A percentile compares a stretch with the other conserved stretches of the same genome.
Evolutionary conservation across 2,113 vertebrate species (phyloP).

Genomic region (Tympanuchus pallidicinctus): DNA sequence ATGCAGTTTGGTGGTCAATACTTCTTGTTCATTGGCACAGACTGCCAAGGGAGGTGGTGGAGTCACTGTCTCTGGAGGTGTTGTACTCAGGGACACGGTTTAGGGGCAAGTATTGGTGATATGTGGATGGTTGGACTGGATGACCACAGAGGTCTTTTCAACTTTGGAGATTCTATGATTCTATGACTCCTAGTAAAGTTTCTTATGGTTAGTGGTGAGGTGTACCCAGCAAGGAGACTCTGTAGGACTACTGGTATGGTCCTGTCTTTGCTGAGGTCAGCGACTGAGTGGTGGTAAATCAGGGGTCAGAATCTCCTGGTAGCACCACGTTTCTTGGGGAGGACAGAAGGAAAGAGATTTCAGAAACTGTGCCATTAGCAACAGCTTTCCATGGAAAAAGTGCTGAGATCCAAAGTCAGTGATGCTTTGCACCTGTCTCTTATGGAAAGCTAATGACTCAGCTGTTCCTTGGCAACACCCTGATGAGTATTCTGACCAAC

Average conservation of each 20-base stretch:
- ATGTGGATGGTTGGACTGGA: no score
- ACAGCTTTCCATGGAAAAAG: not conserved
- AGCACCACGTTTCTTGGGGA: not conserved
- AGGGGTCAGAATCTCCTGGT: not conserved
- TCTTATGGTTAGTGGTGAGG: not conserved
- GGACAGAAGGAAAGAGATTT: not conserved
- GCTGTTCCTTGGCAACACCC: not conserved
- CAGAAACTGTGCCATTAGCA: not conserved
- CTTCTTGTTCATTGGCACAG: not conserved
- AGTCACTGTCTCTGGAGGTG: no score
- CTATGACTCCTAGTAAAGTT: not conserved
- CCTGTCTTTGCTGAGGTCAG: fast-evolving
- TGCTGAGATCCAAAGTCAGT: not conserved
- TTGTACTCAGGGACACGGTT: no score
- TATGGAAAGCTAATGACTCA: not conserved
- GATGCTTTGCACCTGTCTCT: not conserved
- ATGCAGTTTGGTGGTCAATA: not conserved
- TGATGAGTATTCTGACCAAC: not conserved
- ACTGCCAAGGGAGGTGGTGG: no score
- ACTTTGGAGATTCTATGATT: no score
- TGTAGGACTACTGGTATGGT: not conserved
- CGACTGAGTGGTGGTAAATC: fast-evolving
- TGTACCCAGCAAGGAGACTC: not conserved
- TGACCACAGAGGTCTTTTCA: no score
- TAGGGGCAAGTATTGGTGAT: no score